Evolutionary conservation across 2,888 invertebrate species (phyloP).

Genomic region (Choreutis nemorana): DNA sequence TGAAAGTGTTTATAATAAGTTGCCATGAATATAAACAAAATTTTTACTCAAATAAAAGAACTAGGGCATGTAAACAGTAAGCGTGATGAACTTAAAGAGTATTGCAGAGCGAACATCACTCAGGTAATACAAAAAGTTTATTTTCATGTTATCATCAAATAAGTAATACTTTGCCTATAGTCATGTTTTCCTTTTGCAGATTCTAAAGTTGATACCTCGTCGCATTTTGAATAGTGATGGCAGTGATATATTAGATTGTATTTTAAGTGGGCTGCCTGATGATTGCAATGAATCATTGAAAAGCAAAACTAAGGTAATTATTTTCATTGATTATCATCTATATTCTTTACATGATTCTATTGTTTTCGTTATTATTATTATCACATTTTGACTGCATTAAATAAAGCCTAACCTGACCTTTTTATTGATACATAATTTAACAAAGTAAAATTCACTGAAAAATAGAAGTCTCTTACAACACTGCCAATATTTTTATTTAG

Average conservation of each 20-base stretch:
- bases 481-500: slow-evolving; percentile 16
- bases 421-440: too few species aligned
- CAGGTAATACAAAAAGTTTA: slow-evolving; percentile 19
- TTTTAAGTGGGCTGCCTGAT: slow-evolving; percentile 40
- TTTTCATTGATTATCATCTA: neutral
- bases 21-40: slow-evolving; percentile 24
- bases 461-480: too few species aligned
- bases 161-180: neutral
- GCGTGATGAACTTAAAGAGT: slow-evolving; percentile 34
- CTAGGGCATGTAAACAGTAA: slow-evolving; percentile 32
- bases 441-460: too few species aligned
- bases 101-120: slow-evolving; percentile 31
- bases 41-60: slow-evolving; percentile 33
- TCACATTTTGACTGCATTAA: too few species aligned
- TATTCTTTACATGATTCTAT: too few species aligned
- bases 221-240: slow-evolving; percentile 42
- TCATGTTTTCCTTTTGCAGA: slow-evolving; percentile 20
- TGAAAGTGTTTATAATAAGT: neutral
- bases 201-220: slow-evolving; percentile 29
- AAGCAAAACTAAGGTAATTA: slow-evolving; percentile 34
- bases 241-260: slow-evolving; percentile 32
- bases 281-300: slow-evolving; percentile 15
- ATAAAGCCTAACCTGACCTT: too few species aligned
- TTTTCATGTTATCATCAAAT: neutral
- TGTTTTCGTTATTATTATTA: too few species aligned